phyloP scores from a whole-genome alignment of 1,140 invertebrate species.

The Brachionus koreanus region DNA sequence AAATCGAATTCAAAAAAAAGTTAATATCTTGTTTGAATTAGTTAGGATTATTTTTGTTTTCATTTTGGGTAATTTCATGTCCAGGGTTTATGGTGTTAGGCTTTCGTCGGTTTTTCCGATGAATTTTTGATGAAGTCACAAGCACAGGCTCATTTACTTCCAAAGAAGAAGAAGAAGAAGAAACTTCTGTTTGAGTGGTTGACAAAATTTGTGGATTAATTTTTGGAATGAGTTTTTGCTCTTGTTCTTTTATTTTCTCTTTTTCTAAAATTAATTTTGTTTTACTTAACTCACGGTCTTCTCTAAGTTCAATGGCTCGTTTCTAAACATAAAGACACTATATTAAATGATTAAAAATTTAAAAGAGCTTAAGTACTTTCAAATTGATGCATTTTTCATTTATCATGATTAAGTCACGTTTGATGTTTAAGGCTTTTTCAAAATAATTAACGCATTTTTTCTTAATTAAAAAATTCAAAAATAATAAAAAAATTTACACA shows the following conservation, averaged over 20 bases:
- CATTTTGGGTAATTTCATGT: neutral
- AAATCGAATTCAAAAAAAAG: neutral
- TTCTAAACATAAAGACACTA: neutral
- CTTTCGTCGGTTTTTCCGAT: neutral
- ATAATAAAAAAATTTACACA: neutral
- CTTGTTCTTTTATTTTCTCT: neutral
- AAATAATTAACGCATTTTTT: constrained; percentile 21
- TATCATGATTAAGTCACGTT: constrained; percentile 20
- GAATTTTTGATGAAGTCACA: neutral
- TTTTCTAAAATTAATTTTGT: neutral
- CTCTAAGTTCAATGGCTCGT: constrained; percentile 1
- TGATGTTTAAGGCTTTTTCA: constrained; percentile 19
- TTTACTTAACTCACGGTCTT: neutral
- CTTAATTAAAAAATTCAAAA: neutral
- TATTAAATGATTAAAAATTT: neutral
- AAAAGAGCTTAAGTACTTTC: neutral
- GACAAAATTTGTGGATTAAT: neutral
- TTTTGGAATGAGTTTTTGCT: constrained; percentile 18
- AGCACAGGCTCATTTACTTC: neutral
- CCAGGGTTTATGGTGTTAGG: neutral
- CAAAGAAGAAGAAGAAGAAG: neutral
- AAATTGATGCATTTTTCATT: constrained; percentile 29
- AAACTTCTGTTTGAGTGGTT: neutral
- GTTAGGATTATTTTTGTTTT: neutral
- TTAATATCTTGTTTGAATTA: neutral